These are phyloP conservation scores for Formica exsecta DNA, from an alignment of 1,140 invertebrate species.

Conservation along the genomic window DNA sequence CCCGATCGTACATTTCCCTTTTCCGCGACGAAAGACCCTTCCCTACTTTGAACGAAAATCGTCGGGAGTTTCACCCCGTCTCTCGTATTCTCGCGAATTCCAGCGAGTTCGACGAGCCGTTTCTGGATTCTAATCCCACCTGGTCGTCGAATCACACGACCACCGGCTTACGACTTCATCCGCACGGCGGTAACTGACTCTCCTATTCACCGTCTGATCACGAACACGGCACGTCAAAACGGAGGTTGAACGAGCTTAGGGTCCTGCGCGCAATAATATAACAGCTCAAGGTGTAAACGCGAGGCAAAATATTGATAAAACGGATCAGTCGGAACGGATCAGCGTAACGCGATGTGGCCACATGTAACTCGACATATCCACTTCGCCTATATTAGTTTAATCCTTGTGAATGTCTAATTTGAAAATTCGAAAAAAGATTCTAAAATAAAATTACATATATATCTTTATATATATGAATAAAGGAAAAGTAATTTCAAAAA, in stretches of 20 bases:
- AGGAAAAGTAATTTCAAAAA: neutral
- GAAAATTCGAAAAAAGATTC: slow-evolving; percentile 6
- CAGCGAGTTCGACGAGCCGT: slow-evolving; percentile 27
- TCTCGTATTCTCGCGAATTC: slow-evolving; percentile 45
- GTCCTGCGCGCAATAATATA: slow-evolving; percentile 44
- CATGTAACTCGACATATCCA: slow-evolving; percentile 41
- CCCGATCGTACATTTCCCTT: slow-evolving; percentile 75
- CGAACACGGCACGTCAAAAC: slow-evolving; percentile 25
- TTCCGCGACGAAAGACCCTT: neutral
- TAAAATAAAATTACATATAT: neutral
- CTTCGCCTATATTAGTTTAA: neutral
- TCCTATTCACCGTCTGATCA: slow-evolving; percentile 45
- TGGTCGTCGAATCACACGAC: slow-evolving; percentile 59
- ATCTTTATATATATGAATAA: neutral
- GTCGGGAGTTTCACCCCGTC: slow-evolving; percentile 18
- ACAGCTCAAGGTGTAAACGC: slow-evolving; percentile 45
- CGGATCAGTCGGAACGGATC: slow-evolving; percentile 43
- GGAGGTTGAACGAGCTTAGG: slow-evolving; percentile 21
- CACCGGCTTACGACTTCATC: slow-evolving; percentile 61
- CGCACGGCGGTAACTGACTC: slow-evolving; percentile 14
- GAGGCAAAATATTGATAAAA: slow-evolving; percentile 61
- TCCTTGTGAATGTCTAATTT: neutral
- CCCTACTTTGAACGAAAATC: slow-evolving; percentile 3
- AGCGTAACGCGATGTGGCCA: neutral
- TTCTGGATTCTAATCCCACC: slow-evolving; percentile 63